A percentile compares a stretch with the other conserved stretches of the same genome.
These are phyloP conservation scores for Hippocampus abdominalis DNA, from an alignment of 2,113 vertebrate genomes.

Conservation along the genomic window DNA sequence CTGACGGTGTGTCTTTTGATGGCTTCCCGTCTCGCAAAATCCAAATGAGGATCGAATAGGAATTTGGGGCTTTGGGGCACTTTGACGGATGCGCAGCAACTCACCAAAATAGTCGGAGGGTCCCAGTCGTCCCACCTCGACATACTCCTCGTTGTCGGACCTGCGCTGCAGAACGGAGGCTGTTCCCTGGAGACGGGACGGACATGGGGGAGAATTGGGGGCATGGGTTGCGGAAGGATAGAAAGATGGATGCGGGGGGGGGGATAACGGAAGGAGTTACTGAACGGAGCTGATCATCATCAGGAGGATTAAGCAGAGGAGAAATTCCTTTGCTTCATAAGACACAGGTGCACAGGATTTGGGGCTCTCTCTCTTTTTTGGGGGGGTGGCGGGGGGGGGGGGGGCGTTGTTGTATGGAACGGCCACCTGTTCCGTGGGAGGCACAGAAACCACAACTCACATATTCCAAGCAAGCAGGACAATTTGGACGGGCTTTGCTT, in stretches of 20 bases:
- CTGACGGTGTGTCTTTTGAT: no score
- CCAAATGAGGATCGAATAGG: background rate
- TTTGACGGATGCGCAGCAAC: conserved; percentile 31
- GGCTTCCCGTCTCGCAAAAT: no score
- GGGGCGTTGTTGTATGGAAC: conserved; percentile 15
- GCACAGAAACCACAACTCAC: conserved; percentile 18
- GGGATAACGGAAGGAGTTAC: conserved; percentile 23
- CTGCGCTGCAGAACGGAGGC: conserved; percentile 94
- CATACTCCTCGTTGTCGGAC: conserved; percentile 92
- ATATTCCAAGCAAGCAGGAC: conserved; percentile 24
- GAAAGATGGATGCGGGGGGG: background rate
- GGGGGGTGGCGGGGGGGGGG: background rate
- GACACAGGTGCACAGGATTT: conserved; percentile 73
- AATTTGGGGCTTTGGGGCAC: background rate
- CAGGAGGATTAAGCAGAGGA: conserved; percentile 60
- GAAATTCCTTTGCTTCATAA: conserved; percentile 64
- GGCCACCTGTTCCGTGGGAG: conserved; percentile 57
- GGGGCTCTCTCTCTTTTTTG: conserved; percentile 22
- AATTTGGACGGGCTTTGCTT: conserved; percentile 30
- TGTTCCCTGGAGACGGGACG: conserved; percentile 78
- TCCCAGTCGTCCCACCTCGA: conserved; percentile 92
- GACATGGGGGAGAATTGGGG: conserved; percentile 26
- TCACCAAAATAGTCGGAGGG: conserved; percentile 98
- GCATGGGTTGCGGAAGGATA: conserved; percentile 12
- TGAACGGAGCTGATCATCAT: conserved; percentile 46